Base-by-base conservation (phyloP, 2,888 invertebrate genomes). In the Latrodectus elegans region DNA sequence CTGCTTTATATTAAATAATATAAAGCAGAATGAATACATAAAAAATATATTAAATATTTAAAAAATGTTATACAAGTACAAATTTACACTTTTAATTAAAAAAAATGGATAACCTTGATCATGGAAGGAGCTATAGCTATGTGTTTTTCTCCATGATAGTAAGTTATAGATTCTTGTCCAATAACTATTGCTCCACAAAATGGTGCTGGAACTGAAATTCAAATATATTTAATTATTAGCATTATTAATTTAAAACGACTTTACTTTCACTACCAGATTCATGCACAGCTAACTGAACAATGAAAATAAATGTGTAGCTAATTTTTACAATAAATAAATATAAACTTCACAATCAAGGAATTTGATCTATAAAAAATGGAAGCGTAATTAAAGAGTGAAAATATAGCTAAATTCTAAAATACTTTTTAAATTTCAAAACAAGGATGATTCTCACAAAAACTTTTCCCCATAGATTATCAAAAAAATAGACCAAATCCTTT, bases 91-190 rank as follows among this genome's bases (percentile, higher is more conserved):
- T 14, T 64, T 14, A 9, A 64, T 14, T 64, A 15, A 14, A 38
- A n/a, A 14, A 64, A 53, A n/a, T 74, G 55, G 74, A 84, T 91
- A 93, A 96, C 96, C 94, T 97, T 97, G 89, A 99, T 98, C 90
- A 97, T 96, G 74, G 98, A 95, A 1, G 99, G 98, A 0, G 98
- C 97, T 2, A 98, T 97, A 1, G 98, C 97, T 11, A 96, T 95
- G 91, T 96, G 97, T 53, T 95, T 95, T 89, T 95, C 96, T 22
- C 98, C 98, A 93, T 98, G 97, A 91, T 99, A 98, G 92, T 99
- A 99, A 4, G 98, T 95, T 92, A 99, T 98, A 26, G 98, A 97
- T 92, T 99, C 99, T 91, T 98, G 97, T 0, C 99, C 99, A 91
- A 99, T 96, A 17, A 99, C 97, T 90, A 99, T 95, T 1, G 97